Evolutionary conservation across 1,140 invertebrate genomes (phyloP).

Genomic region (Papilio machaon): DNA sequence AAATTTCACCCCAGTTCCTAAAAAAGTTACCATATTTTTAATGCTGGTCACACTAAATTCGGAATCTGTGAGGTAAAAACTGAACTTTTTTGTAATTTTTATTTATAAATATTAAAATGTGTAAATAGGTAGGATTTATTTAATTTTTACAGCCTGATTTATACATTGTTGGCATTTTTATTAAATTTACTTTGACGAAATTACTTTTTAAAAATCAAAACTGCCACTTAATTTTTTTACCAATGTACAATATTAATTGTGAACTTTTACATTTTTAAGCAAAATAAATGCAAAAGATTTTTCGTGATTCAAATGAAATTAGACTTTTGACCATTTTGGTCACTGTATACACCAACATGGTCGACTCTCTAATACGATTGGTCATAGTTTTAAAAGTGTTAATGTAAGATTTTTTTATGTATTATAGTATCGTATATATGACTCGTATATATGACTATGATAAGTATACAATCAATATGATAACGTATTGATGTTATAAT

Average conservation of each 20-base stretch:
- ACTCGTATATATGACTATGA: constrained; percentile 49
- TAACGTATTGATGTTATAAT: constrained; percentile 63
- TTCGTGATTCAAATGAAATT: constrained; percentile 51
- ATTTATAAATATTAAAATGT: constrained; percentile 55
- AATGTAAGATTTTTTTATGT: constrained; percentile 62
- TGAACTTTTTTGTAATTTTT: constrained; percentile 46
- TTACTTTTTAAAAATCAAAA: constrained; percentile 43
- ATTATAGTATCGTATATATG: constrained; percentile 55
- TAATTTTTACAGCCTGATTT: constrained; percentile 42
- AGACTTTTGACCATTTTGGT: constrained; percentile 75
- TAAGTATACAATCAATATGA: constrained; percentile 69
- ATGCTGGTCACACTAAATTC: constrained; percentile 41
- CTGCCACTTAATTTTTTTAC: constrained; percentile 43
- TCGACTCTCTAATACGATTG: constrained; percentile 75
- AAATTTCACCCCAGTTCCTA: constrained; percentile 27
- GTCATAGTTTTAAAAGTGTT: constrained; percentile 56
- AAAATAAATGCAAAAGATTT: constrained; percentile 27
- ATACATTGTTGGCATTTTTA: constrained; percentile 44
- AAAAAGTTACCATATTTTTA: constrained; percentile 34
- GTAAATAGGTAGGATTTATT: constrained; percentile 71
- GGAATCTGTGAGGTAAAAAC: constrained; percentile 40
- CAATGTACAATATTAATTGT: too few relatives aligned
- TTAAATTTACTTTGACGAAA: constrained; percentile 44
- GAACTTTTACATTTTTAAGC: too few relatives aligned
- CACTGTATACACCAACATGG: constrained; percentile 55